Evolutionary conservation across 2,797 vertebrate genomes (phyloP), one percentile per base, ranked within the genome.

Genomic region (Gymnopithys bicolor): DNA sequence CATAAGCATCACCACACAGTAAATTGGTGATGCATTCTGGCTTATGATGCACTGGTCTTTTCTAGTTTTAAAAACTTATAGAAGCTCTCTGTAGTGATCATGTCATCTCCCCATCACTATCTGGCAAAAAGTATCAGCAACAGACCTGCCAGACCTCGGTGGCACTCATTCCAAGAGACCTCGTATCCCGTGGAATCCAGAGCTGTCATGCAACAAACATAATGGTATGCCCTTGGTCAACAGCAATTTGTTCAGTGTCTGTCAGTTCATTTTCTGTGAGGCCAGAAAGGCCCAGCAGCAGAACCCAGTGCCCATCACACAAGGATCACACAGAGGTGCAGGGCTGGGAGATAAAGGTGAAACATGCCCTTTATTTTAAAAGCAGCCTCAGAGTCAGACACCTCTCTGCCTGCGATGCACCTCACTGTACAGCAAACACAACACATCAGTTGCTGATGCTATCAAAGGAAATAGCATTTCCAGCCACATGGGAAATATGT

Each of bases 401-500:
- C 45, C 73, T 76, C 80, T 63, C 4, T 39, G 70, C 89, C 84
- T 49, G 30, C 14, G 48, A 66, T n/a, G 58, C 89, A 22, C 87
- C 87, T 81, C 27, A 32, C 51, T 35, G 74, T 51, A 70, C 77
- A 16, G 93, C 63, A 24, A 81, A 78, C 8, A 10, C 89, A 67
- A 51, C 80, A 25, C 95, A 90, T 84, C 91, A 79, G 30, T 81
- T 94, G 95, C 94, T 89, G 95, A 94, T 94, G 91, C 79, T 94
- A 95, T 94, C 95, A 90, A 74, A 95, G 94, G 93, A 95, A 97
- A 96, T 70, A 94, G 77, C 93, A 55, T 79, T 95, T 53, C 93
- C 91, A 95, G 92, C 83, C 95, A 67, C 94, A 30, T 60, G 94
- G 95, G 96, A 96, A 95, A 96, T 93, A 93, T 95, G 95, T 90